Base-by-base conservation (phyloP, 2,888 invertebrate species). In the Idaea aversata region DNA sequence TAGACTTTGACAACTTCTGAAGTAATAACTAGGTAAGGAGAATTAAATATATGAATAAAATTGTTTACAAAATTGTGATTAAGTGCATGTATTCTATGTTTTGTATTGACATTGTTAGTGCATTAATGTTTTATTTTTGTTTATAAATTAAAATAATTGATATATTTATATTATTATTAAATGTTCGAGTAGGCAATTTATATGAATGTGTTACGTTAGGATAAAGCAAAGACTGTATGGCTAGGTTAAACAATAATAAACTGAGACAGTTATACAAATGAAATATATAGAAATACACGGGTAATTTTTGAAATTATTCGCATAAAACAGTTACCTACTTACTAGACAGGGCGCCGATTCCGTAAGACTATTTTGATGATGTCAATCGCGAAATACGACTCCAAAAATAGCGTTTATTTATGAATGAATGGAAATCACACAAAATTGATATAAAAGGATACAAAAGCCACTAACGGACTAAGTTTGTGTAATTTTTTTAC, bases 201-300 rank as follows among this genome's bases (percentile, higher is more conserved):
- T 16, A 58, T 65, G 64, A 61, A 70, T 70, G 71, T 67, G 65
- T 69, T 68, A 63, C 59, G 57, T 65, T 72, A 71, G 71, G 58
- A 70, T 66, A 71, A 67, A 66, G 72, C 74, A 72, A 74, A 74
- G 74, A 74, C 74, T 74, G 74, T 72, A 71, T 63, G 72, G 66
- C 67, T 70, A 70, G 65, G 47, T 63, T 65, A 15, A 65, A 5
- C 34, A 38, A 34, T 61, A 10, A 60, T 63, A 34, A 47, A 15
- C 34, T 35, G 34, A 64, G 61, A 5, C 59, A 36, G 16, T 35
- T 59, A 10, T n/a, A 38, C 6, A 35, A 63, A 67, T 7, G 38
- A 47, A 47, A 47, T 47, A 10, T 13, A 13, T 47, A 47, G 13
- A 47, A 13, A 47, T 47, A 47, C 47, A 47, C 13, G 13, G 47